Evolutionary conservation across 2,113 vertebrate genomes (phyloP).

Genomic region (Clarias batrachus): DNA sequence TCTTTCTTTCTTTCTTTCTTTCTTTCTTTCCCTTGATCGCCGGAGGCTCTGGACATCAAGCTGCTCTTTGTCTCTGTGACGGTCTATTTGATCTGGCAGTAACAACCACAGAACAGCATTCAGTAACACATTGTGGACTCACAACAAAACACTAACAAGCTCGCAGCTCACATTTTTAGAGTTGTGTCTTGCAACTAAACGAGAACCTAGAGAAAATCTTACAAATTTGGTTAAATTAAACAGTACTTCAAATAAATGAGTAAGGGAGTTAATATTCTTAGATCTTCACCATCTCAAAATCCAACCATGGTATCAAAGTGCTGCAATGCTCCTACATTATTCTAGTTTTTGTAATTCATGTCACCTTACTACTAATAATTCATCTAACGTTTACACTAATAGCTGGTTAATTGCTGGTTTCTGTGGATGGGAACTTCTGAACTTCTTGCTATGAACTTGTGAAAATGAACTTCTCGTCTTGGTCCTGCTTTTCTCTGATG

Average conservation of each 20-base stretch:
- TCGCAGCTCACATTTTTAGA: neutral
- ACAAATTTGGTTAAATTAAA: neutral
- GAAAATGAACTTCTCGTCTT: too few species aligned
- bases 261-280: neutral
- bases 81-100: conserved; percentile 11
- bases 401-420: too few species aligned
- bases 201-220: neutral
- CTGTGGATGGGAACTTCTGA: too few species aligned
- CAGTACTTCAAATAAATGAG: neutral
- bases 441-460: too few species aligned
- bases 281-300: neutral
- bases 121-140: neutral
- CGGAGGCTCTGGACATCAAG: neutral
- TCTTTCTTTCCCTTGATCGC: neutral
- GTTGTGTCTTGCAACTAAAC: neutral
- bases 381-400: neutral
- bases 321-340: neutral
- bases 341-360: neutral
- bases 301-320: too few species aligned
- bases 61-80: neutral
- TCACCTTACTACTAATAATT: neutral
- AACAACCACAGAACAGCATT: neutral
- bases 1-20: neutral
- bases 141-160: neutral
- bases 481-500: too few species aligned